These are phyloP conservation scores for Apodemus speciosus DNA, from an alignment of 2,113 vertebrate species.

Conservation along the genomic window DNA sequence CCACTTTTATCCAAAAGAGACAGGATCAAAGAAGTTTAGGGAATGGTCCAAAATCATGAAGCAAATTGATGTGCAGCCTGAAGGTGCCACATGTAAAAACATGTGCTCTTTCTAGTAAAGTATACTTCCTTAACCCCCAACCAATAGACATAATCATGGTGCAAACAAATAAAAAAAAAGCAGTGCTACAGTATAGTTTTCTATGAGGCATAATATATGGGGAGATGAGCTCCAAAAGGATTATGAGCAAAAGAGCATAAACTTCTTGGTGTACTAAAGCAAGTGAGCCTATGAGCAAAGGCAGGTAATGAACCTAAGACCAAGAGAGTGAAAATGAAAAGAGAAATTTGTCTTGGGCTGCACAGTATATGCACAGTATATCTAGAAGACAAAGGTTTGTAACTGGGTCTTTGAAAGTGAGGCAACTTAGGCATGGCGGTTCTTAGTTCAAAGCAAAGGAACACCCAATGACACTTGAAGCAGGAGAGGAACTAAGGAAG, in stretches of 20 bases:
- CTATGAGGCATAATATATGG: background rate
- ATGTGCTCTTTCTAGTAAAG: background rate
- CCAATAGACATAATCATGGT: background rate
- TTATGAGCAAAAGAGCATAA: background rate
- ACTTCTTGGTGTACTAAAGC: background rate
- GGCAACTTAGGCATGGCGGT: background rate
- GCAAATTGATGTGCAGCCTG: slow-evolving; percentile 10
- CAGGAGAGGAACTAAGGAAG: background rate
- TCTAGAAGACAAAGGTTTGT: background rate
- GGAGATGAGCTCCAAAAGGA: background rate
- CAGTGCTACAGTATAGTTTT: background rate
- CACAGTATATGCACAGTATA: too few relatives aligned
- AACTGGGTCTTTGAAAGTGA: background rate
- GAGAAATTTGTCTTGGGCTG: background rate
- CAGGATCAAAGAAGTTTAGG: slow-evolving; percentile 17
- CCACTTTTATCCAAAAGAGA: background rate
- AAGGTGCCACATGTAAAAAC: background rate
- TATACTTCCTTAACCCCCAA: background rate
- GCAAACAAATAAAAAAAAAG: background rate
- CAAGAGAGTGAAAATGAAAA: background rate
- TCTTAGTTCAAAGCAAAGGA: background rate
- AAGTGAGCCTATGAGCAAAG: background rate
- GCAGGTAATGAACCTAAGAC: background rate
- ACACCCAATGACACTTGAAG: background rate
- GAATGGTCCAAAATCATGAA: background rate